Percentiles rank a stretch among this genome's conserved stretches.
Evolutionary conservation across 2,888 invertebrate genomes (phyloP).

Genomic region (Meghimatium bilineatum): DNA sequence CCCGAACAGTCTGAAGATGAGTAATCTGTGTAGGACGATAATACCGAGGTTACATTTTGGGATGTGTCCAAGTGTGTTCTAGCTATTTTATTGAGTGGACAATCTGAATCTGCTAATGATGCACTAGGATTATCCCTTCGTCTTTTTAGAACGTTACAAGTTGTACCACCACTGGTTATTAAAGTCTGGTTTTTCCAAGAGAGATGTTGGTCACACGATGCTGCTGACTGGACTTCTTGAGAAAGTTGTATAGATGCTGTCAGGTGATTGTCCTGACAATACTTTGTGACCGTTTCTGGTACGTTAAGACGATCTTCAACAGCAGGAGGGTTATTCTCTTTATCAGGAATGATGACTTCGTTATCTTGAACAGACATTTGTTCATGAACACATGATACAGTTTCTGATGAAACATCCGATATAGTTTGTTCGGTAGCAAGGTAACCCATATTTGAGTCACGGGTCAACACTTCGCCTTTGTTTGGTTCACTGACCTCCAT

Average conservation of each 20-base stretch:
- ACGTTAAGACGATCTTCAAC: background rate
- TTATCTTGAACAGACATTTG: background rate
- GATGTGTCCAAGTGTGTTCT: background rate
- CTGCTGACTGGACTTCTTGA: conserved; percentile 12
- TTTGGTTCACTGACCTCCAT: conserved; percentile 3
- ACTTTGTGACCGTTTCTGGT: conserved; percentile 17
- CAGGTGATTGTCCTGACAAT: conserved; percentile 1
- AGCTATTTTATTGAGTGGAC: conserved; percentile 46
- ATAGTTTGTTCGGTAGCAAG: conserved; percentile 28
- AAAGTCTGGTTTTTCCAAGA: background rate
- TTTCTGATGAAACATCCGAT: conserved; percentile 1
- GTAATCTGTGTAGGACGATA: conserved; percentile 8
- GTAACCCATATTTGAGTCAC: conserved; percentile 50
- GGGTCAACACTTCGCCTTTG: conserved; percentile 38
- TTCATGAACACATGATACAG: background rate
- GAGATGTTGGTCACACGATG: background rate
- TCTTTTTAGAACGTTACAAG: conserved; percentile 49
- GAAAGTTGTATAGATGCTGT: conserved; percentile 19
- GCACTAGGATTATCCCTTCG: conserved; percentile 34
- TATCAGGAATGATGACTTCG: conserved; percentile 8
- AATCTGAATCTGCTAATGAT: conserved; percentile 7
- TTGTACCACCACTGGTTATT: background rate
- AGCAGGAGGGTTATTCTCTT: conserved; percentile 56
- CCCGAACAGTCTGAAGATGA: conserved; percentile 26
- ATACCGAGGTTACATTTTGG: background rate